Evolutionary conservation across 2,888 invertebrate species (phyloP), one percentile per base, ranked within the genome.

Genomic region (Coecobrya sp.): DNA sequence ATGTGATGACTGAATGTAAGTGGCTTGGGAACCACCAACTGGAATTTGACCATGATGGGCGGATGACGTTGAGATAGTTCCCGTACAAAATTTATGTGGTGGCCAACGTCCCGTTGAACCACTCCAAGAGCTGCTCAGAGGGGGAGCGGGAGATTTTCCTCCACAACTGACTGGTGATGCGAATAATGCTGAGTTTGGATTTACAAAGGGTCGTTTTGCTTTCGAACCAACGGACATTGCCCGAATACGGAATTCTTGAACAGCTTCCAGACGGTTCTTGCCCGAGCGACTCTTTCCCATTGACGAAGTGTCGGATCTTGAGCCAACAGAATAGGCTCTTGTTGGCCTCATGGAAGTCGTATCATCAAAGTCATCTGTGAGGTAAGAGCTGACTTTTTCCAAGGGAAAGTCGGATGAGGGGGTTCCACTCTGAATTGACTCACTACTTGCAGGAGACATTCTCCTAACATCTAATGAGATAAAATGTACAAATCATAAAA

Each of bases 291-390:
- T 92, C 81, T 94, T 94, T 1, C 92, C 91, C 19, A 93, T 87
- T 22, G 94, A 89, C 10, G 93, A 93, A 0, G 94, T 94, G 94
- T 97, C 97, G 1, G 98, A 97, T 94, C 97, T 97, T 87, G 98
- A 98, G 27, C 98, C 98, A 93, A 98, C 97, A 36, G 98, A 98
- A 96, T 98, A 98, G 0, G 98, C 97, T 94, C 98, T 96, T 85
- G 97, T 96, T n/a, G 98, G 98, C 94, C 97, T 94, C 96, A 95
- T 95, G 95, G 96, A 68, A 95, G 95, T 94, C 13, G 95, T 95
- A 86, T 96, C 95, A 95, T 97, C 97, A 95, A 96, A 95, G 89
- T 97, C 97, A 94, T 97, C 97, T 55, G 96, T 10, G 92, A 98
- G 97, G 95, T 97, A 98, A 19, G 98, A 97, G 91, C 97, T 96